Conservation (phyloP, 2,888 invertebrate genomes). For the Xestia ashworthii region DNA sequence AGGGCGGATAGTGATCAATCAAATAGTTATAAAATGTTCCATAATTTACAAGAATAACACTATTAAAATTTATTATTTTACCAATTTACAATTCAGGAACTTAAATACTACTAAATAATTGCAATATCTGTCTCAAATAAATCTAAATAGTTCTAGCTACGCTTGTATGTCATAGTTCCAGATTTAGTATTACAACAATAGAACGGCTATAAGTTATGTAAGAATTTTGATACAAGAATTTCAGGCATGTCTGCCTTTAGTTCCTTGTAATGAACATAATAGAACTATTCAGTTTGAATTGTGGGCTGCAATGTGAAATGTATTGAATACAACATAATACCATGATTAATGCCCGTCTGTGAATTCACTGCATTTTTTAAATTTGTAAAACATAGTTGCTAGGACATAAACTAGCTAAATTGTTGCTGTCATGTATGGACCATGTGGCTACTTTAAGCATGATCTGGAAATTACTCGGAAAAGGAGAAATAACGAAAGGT, state of each 20-base stretch:
- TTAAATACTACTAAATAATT: conserved; percentile 33
- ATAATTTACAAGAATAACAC: conserved; percentile 7
- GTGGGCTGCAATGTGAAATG: conserved; percentile 33
- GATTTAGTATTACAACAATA: conserved; percentile 40
- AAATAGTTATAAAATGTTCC: conserved; percentile 15
- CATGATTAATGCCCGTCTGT: conserved; percentile 24
- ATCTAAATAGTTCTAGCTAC: conserved; percentile 16
- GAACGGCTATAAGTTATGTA: conserved; percentile 40
- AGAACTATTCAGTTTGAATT: conserved; percentile 22
- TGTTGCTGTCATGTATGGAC: not conserved
- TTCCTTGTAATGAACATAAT: conserved; percentile 50
- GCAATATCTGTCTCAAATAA: conserved; percentile 40
- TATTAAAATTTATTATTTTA: conserved; percentile 1
- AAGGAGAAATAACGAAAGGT: not conserved
- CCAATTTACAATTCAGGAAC: conserved; percentile 28
- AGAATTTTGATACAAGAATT: conserved; percentile 50
- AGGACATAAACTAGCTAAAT: not conserved
- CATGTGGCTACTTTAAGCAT: not conserved
- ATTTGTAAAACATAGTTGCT: conserved; percentile 6
- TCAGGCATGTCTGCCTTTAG: conserved; percentile 42
- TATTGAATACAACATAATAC: conserved; percentile 35
- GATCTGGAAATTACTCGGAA: not conserved
- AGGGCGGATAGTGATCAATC: conserved; percentile 5
- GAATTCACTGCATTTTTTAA: conserved; percentile 1
- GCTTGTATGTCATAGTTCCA: conserved; percentile 24